Evolutionary conservation across 2,888 invertebrate genomes (phyloP), one percentile per base, ranked within the genome.

Genomic region (Leptinotarsa peninsularis): DNA sequence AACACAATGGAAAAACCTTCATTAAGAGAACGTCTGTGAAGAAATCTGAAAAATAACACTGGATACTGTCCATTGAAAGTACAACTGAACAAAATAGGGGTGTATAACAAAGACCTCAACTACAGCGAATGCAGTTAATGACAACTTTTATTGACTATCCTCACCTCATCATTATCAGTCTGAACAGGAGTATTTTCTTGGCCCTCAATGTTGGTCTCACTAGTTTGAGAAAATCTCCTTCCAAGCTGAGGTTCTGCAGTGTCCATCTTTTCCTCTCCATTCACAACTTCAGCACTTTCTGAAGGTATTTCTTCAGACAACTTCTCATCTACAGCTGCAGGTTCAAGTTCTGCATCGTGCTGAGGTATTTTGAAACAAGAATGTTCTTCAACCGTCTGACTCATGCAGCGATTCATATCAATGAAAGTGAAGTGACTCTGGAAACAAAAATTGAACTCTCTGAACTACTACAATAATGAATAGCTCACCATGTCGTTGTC

Each of bases 401-500:
- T 87, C 87, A 88, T 88, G 73, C 86, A 86, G 79, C 86, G 86
- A 58, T 83, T 86, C 67, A 88, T 83, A 82, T 89, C 87, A 63
- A 88, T 83, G 82, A 85, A 85, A 27, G 86, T 87, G 76, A 89
- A 86, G 79, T 88, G 87, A 76, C 87, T 88, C 88, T 88, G 74
- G 69, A 75, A 80, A 76, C 3, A 67, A 50, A 23, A 75, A 60
- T 71, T 63, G 52, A 71, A 58, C 66, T 52, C 3, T 43, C 43
- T 3, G 10, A 43, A 43, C 10, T 13, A 13, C 43, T 43, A 43
- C 43, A 43, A 43, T 3, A 43, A 43, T 43, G 43, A 43, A 10
- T 43, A 49, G 66, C 60, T 71, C 86, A 88, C 87, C 83, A 90
- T 89, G 85, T 89, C 89, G 83, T 92, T 90, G 77, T 93, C 91